These are phyloP conservation scores for Phorcus lineatus DNA, from an alignment of 2,888 invertebrate genomes.

Conservation along the genomic window DNA sequence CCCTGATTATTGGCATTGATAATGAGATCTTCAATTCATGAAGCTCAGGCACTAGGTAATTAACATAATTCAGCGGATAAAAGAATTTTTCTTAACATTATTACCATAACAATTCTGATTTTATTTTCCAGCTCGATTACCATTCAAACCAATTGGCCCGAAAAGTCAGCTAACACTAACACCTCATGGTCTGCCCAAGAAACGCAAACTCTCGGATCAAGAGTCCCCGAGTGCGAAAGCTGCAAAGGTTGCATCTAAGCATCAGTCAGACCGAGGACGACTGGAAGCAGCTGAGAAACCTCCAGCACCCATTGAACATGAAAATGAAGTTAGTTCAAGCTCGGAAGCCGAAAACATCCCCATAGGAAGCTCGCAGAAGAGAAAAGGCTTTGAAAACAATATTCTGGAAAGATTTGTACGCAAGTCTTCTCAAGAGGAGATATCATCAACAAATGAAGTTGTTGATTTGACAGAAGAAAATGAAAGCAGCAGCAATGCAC, in stretches of 20 bases:
- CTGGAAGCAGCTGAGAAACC: constrained; percentile 14
- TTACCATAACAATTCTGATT: no score
- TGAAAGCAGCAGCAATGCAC: not conserved
- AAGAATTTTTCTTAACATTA: no score
- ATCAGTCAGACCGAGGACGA: constrained; percentile 16
- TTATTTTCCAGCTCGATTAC: constrained; percentile 42
- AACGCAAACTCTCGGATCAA: constrained; percentile 47
- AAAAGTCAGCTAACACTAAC: constrained; percentile 28
- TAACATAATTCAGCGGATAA: no score
- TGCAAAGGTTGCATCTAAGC: constrained; percentile 32
- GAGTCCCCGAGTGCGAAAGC: constrained; percentile 42
- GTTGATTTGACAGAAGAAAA: constrained; percentile 54
- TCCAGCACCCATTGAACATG: constrained; percentile 41
- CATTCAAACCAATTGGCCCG: constrained; percentile 40
- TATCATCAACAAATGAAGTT: constrained; percentile 61
- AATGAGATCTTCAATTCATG: no score
- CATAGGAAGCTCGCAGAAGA: constrained; percentile 9
- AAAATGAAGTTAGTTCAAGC: constrained; percentile 69
- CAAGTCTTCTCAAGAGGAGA: constrained; percentile 53
- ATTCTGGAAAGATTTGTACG: constrained; percentile 55
- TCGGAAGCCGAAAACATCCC: constrained; percentile 60
- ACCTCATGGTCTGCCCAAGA: constrained; percentile 33
- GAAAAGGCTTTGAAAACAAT: constrained; percentile 37
- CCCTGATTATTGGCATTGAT: no score
- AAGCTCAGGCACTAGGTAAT: no score